Evolutionary conservation across 2,888 invertebrate species (phyloP).

Genomic region (Stenotaenia linearis): DNA sequence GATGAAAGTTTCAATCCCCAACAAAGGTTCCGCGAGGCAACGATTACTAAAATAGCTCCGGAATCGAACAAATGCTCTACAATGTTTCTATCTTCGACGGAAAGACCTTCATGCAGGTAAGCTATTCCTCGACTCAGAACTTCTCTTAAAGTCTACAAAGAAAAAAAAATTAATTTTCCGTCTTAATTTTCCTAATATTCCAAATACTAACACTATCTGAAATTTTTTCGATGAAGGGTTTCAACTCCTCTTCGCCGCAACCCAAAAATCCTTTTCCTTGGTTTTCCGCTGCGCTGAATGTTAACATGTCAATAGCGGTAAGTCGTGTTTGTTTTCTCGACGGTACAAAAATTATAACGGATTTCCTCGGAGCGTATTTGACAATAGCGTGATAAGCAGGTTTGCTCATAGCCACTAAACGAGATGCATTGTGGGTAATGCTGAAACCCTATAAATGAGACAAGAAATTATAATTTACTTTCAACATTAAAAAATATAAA

Average conservation of each 20-base stretch:
- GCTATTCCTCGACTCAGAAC: conserved; percentile 92
- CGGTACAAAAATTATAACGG: conserved; percentile 85
- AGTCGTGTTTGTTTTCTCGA: conserved; percentile 83
- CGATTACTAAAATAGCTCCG: conserved; percentile 87
- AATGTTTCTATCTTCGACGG: conserved; percentile 72
- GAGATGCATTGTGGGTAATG: conserved; percentile 92
- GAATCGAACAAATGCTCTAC: conserved; percentile 91
- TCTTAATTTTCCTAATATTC: not conserved
- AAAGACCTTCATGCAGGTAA: conserved; percentile 92
- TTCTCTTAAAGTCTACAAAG: conserved; percentile 72
- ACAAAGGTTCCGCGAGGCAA: conserved; percentile 83
- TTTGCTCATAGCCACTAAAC: conserved; percentile 95
- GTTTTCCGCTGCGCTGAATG: conserved; percentile 84
- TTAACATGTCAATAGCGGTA: conserved; percentile 93
- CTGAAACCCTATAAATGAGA: conserved; percentile 79
- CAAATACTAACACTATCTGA: conserved; percentile 65
- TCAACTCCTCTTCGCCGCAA: conserved; percentile 76
- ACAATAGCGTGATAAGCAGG: conserved; percentile 91
- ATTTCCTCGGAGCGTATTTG: conserved; percentile 74
- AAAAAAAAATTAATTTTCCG: not conserved
- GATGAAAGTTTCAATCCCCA: conserved; percentile 87
- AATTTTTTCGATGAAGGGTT: conserved; percentile 80
- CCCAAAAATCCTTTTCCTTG: conserved; percentile 83
- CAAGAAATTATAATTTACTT: too few species aligned
- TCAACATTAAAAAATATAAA: too few species aligned